Evolutionary conservation across 1,140 invertebrate species (phyloP).

Genomic region (Pseudomyrmex cubaensis): DNA sequence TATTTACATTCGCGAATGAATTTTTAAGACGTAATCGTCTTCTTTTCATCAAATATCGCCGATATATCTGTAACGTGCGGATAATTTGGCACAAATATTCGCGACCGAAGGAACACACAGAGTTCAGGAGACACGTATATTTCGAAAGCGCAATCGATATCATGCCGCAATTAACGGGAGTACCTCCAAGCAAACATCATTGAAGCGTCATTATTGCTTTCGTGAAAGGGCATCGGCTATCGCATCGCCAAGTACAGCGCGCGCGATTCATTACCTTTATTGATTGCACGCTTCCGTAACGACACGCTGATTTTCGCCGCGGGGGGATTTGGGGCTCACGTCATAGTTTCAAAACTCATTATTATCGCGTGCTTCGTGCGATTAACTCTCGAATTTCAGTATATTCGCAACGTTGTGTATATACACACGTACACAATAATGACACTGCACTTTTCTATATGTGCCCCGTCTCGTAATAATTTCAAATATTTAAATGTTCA

Average conservation of each 20-base stretch:
- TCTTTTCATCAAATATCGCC: no score
- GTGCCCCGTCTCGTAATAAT: no score
- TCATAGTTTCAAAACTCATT: conserved; percentile 64
- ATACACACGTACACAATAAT: not conserved
- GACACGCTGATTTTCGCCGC: conserved; percentile 54
- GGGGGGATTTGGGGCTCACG: conserved; percentile 52
- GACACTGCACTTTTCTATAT: not conserved
- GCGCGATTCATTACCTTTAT: conserved; percentile 59
- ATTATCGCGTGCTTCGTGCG: conserved; percentile 60
- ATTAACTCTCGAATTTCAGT: conserved; percentile 66
- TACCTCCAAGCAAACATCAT: conserved; percentile 46
- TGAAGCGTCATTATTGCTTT: conserved; percentile 52
- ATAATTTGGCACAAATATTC: not conserved
- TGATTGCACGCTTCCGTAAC: conserved; percentile 50
- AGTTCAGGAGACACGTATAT: conserved; percentile 3
- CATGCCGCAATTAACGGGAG: conserved; percentile 49
- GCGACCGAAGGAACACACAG: not conserved
- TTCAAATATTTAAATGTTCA: no score
- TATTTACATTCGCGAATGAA: no score
- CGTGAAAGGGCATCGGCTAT: conserved; percentile 53
- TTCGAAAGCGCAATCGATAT: conserved; percentile 42
- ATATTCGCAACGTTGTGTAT: not conserved
- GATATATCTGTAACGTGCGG: no score
- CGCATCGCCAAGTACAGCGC: conserved; percentile 34
- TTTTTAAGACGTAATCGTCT: no score